Evolutionary conservation across 2,797 vertebrate genomes (phyloP), one percentile per base, ranked within the genome.

Genomic region (Sebastes oblongus): DNA sequence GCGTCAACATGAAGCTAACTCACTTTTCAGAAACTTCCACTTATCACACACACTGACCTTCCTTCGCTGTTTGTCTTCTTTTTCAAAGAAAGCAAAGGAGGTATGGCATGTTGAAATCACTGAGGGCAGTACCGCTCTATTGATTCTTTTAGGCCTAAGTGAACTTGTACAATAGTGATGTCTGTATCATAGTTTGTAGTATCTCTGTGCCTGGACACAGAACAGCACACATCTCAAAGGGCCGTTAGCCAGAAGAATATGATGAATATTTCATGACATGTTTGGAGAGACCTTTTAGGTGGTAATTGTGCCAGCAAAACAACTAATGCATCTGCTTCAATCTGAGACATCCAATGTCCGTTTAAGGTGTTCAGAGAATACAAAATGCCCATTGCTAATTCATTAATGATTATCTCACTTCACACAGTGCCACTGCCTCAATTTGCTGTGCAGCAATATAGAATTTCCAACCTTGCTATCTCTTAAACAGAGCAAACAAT

Each of bases 201-300:
- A 32, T 72, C 30, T 13, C 60, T 62, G 69, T 62, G 74, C 39
- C 29, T 70, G 55, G 73, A 80, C 75, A 86, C 66, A 77, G 46
- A 78, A 71, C 25, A 66, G 71, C 32, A 30, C 36, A 39, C 13
- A 60, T 83, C 71, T 86, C 77, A 62, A 79, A 84, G 78, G 73
- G 64, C 78, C 16, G 69, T 64, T 50, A 39, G 78, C 75, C 66
- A 50, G 42, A 77, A 69, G 36, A 85, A 78, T 36, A 73, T 79
- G 80, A 91, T 89, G 84, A 87, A 89, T 85, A 89, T 88, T 88
- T 71, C 84, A 87, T 84, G 74, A 30, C 34, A 78, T 82, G 79
- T 87, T 81, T 88, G 58, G 74, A 81, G 67, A 80, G 62, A 82
- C 52, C 50, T 84, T 89, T 85, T 75, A 71, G 16, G 30, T 13